Percentiles rank a stretch among this genome's conserved stretches.
These are phyloP conservation scores for Periophthalmus modestus DNA, from an alignment of 2,113 vertebrate genomes.

Conservation along the genomic window DNA sequence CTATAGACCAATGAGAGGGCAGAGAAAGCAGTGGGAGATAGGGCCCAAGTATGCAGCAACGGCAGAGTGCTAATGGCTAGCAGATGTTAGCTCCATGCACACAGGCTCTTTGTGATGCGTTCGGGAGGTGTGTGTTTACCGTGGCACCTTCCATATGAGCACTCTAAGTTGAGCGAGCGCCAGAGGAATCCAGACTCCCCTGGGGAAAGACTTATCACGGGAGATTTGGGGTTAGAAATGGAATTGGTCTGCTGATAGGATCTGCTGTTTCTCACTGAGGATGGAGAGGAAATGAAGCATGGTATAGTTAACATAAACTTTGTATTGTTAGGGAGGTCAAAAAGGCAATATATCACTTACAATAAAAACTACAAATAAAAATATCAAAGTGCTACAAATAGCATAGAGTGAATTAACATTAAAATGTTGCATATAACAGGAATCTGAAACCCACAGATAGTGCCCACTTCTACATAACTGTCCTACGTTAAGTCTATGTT, in stretches of 20 bases:
- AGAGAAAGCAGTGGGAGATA: conserved; percentile 57
- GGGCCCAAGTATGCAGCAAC: conserved; percentile 53
- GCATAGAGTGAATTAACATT: no score
- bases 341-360: neutral
- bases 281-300: neutral
- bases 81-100: conserved; percentile 72
- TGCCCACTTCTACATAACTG: neutral
- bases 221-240: conserved; percentile 8
- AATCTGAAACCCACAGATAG: no score
- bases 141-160: conserved; percentile 56
- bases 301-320: neutral
- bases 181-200: conserved; percentile 49
- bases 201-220: conserved; percentile 25
- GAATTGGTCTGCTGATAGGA: conserved; percentile 8
- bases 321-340: neutral
- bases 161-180: conserved; percentile 45
- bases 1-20: conserved; percentile 50
- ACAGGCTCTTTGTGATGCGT: conserved; percentile 71
- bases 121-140: conserved; percentile 40
- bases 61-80: conserved; percentile 58
- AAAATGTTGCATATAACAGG: no score
- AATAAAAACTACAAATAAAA: no score
- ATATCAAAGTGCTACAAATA: no score
- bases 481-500: neutral
- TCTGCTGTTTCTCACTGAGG: neutral